phyloP scores from a whole-genome alignment of 2,888 invertebrate species.

The Pseudococcus viburni region DNA sequence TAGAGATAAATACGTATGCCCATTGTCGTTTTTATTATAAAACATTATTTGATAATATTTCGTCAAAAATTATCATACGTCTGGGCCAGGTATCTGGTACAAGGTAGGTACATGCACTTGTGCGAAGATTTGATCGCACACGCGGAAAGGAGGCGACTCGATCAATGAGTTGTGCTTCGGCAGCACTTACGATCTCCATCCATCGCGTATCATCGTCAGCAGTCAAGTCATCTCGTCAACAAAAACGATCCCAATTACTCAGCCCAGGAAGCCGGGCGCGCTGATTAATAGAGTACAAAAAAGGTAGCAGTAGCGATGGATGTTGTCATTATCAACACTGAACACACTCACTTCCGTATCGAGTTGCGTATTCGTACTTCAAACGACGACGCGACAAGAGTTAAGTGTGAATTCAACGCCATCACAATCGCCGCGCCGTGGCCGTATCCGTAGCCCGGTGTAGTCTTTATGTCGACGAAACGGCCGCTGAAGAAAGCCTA shows the following conservation, averaged over 20 bases:
- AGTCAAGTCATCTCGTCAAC: neutral
- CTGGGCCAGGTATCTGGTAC: neutral
- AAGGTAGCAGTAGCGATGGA: neutral
- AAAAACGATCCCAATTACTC: neutral
- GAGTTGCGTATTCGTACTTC: neutral
- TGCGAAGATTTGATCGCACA: no score
- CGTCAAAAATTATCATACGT: neutral
- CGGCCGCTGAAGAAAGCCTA: slow-evolving; percentile 12
- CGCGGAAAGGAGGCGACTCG: no score
- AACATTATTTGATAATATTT: slow-evolving; percentile 33
- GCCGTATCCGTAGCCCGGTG: neutral
- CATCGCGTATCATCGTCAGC: neutral
- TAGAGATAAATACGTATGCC: neutral
- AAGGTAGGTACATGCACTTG: no score
- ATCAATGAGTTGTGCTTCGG: no score
- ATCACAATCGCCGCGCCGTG: neutral
- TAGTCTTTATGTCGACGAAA: neutral
- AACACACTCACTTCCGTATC: slow-evolving; percentile 17
- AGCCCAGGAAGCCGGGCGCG: neutral
- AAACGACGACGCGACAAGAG: neutral
- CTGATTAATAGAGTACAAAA: slow-evolving; percentile 7
- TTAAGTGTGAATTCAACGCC: neutral
- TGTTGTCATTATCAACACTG: neutral
- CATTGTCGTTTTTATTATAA: slow-evolving; percentile 58
- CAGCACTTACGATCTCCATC: no score